These are phyloP conservation scores for Acestrorhynchus altus DNA, from an alignment of 2,797 vertebrate genomes.

Conservation along the genomic window DNA sequence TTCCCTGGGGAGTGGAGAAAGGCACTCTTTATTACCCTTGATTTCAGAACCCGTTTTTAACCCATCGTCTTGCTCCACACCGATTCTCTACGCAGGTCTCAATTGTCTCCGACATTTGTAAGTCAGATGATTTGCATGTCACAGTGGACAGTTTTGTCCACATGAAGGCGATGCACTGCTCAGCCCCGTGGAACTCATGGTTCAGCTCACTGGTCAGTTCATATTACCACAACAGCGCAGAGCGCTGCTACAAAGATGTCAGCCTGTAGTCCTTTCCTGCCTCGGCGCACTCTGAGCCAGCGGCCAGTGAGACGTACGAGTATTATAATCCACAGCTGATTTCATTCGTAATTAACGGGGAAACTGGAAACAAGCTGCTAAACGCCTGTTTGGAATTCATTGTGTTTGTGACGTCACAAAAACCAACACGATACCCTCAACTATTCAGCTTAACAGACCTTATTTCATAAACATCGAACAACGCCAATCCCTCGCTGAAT, in stretches of 20 bases:
- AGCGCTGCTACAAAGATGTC: background rate
- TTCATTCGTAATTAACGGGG: background rate
- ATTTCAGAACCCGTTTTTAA: too few species aligned
- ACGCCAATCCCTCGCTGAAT: too few species aligned
- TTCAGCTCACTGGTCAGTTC: constrained; percentile 7
- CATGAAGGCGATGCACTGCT: background rate
- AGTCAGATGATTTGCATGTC: background rate
- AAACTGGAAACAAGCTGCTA: too few species aligned
- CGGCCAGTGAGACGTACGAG: background rate
- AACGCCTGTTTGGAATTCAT: too few species aligned
- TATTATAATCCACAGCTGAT: background rate
- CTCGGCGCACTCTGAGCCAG: background rate
- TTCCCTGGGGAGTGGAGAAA: too few species aligned
- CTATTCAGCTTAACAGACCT: too few species aligned
- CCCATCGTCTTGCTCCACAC: background rate
- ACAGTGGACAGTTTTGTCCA: background rate
- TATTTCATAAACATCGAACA: too few species aligned
- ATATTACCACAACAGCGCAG: background rate
- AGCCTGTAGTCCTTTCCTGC: background rate
- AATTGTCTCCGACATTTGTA: background rate
- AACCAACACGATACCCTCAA: too few species aligned
- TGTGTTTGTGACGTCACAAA: too few species aligned
- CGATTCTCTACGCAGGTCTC: background rate
- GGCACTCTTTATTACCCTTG: too few species aligned
- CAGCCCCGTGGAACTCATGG: background rate